Conservation (phyloP, 2,113 vertebrate species). For the Xiphophorus couchianus region DNA sequence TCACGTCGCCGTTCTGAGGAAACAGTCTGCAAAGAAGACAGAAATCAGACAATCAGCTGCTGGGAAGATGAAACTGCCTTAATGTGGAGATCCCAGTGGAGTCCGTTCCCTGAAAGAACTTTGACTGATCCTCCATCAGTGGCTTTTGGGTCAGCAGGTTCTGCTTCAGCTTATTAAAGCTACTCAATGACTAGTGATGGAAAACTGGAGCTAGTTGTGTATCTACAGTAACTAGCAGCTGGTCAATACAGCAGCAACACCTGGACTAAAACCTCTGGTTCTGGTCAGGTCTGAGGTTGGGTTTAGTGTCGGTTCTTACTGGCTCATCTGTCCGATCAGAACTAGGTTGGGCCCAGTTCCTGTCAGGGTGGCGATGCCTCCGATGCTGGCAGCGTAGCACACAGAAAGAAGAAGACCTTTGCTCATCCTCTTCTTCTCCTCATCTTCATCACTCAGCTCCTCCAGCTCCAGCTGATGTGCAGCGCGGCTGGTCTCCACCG, state of each 20-base stretch:
- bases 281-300: neutral
- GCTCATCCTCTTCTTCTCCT: constrained; percentile 67
- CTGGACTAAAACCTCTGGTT: too few species aligned
- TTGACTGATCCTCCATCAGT: too few species aligned
- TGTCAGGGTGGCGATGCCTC: constrained; percentile 92
- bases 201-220: neutral
- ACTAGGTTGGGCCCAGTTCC: constrained; percentile 97
- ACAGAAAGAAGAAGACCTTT: constrained; percentile 92
- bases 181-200: neutral
- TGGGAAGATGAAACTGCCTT: neutral
- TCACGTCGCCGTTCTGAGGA: constrained; percentile 84
- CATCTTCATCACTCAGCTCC: constrained; percentile 28
- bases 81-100: neutral
- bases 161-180: too few species aligned
- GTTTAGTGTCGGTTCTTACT: constrained; percentile 79
- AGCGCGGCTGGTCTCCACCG: neutral
- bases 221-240: neutral
- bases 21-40: constrained; percentile 82
- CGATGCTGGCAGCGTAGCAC: constrained; percentile 95
- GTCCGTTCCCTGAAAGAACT: too few species aligned
- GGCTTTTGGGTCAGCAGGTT: too few species aligned
- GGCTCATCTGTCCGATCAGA: constrained; percentile 90
- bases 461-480: constrained; percentile 40
- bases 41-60: neutral
- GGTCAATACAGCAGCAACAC: neutral